A percentile compares a stretch with the other conserved stretches of the same genome.
phyloP scores from a whole-genome alignment of 92 coral and sea anemone species.

The Muricea muricata region DNA sequence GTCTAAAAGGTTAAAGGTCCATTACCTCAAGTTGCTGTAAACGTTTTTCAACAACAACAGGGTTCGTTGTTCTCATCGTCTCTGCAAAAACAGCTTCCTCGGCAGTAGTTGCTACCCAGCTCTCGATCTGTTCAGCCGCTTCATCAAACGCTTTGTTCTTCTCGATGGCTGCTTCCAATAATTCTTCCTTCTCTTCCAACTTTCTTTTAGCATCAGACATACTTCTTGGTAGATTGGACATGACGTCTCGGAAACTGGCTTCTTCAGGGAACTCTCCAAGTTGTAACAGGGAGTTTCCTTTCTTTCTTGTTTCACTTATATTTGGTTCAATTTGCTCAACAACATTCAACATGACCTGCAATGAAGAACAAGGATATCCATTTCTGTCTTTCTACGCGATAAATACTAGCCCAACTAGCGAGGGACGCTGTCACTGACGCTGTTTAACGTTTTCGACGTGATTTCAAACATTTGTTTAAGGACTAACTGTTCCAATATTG shows the following conservation, averaged over 20 bases:
- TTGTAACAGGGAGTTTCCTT: slow-evolving; percentile 37
- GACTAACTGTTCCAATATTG: too few relatives aligned
- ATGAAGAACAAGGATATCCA: background rate
- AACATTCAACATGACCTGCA: slow-evolving; percentile 80
- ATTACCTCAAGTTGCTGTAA: slow-evolving; percentile 91
- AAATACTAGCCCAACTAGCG: too few relatives aligned
- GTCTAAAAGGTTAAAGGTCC: too few relatives aligned
- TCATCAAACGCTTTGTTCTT: slow-evolving; percentile 65
- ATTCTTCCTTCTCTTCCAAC: slow-evolving; percentile 53
- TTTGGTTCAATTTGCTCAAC: slow-evolving; percentile 80
- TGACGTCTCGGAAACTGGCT: slow-evolving; percentile 6
- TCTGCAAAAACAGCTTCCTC: slow-evolving; percentile 30
- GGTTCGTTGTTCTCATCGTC: slow-evolving; percentile 57
- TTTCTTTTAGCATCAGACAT: slow-evolving; percentile 26
- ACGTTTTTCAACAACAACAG: slow-evolving; percentile 76
- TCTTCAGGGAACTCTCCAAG: slow-evolving; percentile 35
- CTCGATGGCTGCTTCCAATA: slow-evolving; percentile 83
- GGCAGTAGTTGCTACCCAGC: slow-evolving; percentile 26
- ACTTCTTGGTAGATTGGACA: slow-evolving; percentile 23
- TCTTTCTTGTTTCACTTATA: slow-evolving; percentile 10
- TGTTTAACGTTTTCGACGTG: too few relatives aligned
- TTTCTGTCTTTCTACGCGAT: too few relatives aligned
- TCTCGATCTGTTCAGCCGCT: slow-evolving; percentile 12
- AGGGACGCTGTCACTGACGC: too few relatives aligned
- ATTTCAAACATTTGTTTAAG: too few relatives aligned